Evolutionary conservation across 2,888 invertebrate genomes (phyloP).

Genomic region (Plusia festucae): DNA sequence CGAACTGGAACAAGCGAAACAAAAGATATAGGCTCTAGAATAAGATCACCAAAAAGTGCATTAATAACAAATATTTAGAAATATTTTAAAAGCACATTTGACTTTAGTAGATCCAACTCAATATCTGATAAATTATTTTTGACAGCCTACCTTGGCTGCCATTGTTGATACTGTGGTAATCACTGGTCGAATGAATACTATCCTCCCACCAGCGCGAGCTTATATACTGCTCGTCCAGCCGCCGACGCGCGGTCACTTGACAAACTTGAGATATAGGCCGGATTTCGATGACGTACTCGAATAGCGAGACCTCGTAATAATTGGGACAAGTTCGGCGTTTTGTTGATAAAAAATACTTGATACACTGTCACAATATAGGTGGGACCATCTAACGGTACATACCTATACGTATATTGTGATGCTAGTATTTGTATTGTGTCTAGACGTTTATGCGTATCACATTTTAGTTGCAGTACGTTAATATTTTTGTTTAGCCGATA

Average conservation of each 20-base stretch:
- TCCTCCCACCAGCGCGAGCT: conserved; percentile 47
- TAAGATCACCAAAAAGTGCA: not conserved
- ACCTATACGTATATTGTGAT: not conserved
- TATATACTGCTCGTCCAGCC: conserved; percentile 63
- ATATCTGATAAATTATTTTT: not conserved
- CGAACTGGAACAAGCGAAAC: conserved; percentile 71
- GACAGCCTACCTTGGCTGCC: conserved; percentile 73
- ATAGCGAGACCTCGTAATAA: conserved; percentile 13
- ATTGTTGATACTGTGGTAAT: conserved; percentile 68
- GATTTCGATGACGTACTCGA: conserved; percentile 5
- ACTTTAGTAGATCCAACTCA: too few relatives aligned
- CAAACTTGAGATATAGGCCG: conserved; percentile 52
- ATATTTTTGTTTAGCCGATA: too few relatives aligned
- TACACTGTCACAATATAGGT: not conserved
- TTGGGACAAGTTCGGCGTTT: conserved; percentile 29
- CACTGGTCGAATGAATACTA: conserved; percentile 69
- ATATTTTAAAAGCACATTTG: too few relatives aligned
- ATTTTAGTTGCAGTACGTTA: too few relatives aligned
- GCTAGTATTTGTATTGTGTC: not conserved
- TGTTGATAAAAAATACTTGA: conserved; percentile 5
- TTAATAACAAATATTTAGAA: too few relatives aligned
- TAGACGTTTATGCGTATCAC: too few relatives aligned
- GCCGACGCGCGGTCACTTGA: conserved; percentile 37
- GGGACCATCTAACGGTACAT: not conserved
- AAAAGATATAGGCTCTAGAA: not conserved